Percentiles rank a stretch among this genome's conserved stretches.
Conservation (phyloP, 2,797 vertebrate species). For the Hoplostethus mediterraneus region DNA sequence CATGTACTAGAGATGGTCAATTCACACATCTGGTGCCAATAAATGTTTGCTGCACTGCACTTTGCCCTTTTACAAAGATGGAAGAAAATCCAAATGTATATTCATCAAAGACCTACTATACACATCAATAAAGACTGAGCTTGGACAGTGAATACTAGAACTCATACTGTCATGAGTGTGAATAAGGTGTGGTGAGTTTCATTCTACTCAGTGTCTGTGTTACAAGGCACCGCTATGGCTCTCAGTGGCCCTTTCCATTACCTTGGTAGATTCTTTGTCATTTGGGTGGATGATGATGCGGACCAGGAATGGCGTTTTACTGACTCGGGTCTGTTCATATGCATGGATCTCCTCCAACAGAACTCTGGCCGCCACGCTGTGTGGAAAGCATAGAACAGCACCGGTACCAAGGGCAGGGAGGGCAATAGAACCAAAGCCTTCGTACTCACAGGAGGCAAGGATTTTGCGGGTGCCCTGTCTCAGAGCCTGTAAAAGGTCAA, state of each 20-base stretch:
- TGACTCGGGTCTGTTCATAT: constrained; percentile 44
- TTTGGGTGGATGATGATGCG: constrained; percentile 64
- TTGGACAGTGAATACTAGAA: no score
- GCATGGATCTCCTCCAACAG: constrained; percentile 62
- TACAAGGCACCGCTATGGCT: background rate
- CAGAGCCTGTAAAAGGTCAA: constrained; percentile 61
- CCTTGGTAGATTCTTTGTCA: constrained; percentile 69
- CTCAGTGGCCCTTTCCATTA: constrained; percentile 31
- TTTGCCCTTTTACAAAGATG: no score
- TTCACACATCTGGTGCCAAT: no score
- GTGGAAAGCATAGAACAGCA: constrained; percentile 61
- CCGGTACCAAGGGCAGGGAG: constrained; percentile 75
- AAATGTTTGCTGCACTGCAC: no score
- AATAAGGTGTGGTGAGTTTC: no score
- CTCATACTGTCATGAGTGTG: no score
- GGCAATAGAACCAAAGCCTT: constrained; percentile 64
- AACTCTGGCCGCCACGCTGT: constrained; percentile 33
- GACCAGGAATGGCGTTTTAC: constrained; percentile 48
- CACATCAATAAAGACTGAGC: no score
- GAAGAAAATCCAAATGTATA: no score
- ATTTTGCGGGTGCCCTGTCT: constrained; percentile 42
- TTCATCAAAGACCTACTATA: no score
- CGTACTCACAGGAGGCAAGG: constrained; percentile 55
- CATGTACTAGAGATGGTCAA: no score
- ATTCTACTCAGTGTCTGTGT: no score